phyloP scores from a whole-genome alignment of 2,113 vertebrate species.

The Lathamus discolor region DNA sequence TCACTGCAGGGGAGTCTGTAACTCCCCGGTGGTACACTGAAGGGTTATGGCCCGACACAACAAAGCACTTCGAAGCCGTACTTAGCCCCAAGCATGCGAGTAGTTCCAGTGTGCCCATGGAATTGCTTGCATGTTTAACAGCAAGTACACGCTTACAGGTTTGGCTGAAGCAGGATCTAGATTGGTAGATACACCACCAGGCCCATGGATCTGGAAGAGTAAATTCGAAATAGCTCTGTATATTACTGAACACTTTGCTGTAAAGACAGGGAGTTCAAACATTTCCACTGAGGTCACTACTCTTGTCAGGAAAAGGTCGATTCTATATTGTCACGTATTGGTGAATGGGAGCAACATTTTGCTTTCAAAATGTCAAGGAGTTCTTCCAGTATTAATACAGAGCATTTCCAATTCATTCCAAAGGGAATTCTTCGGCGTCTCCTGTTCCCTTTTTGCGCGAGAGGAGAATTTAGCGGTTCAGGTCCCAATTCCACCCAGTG shows the following conservation, averaged over 20 bases:
- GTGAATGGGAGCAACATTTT: slow-evolving; percentile 58
- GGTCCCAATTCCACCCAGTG: slow-evolving; percentile 49
- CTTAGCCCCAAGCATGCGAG: background rate
- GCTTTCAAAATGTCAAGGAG: slow-evolving; percentile 1
- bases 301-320: slow-evolving; percentile 70
- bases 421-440: slow-evolving; percentile 65
- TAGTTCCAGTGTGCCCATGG: background rate
- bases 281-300: slow-evolving; percentile 79
- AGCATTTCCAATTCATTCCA: slow-evolving; percentile 60
- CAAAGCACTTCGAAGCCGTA: slow-evolving; percentile 45
- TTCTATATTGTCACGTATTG: slow-evolving; percentile 50
- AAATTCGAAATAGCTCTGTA: slow-evolving; percentile 72
- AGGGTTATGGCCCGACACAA: slow-evolving; percentile 39
- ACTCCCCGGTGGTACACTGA: slow-evolving; percentile 56
- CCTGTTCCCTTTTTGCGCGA: slow-evolving; percentile 18
- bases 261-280: slow-evolving; percentile 68
- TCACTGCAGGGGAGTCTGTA: slow-evolving; percentile 24
- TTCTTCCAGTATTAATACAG: slow-evolving; percentile 62
- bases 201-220: slow-evolving; percentile 73
- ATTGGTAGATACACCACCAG: slow-evolving; percentile 53
- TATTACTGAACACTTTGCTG: slow-evolving; percentile 66
- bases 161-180: slow-evolving; percentile 51
- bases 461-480: slow-evolving; percentile 52
- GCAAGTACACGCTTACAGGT: background rate
- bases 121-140: background rate